These are phyloP conservation scores for Aegithalos caudatus DNA, from an alignment of 2,113 vertebrate genomes.

Conservation along the genomic window DNA sequence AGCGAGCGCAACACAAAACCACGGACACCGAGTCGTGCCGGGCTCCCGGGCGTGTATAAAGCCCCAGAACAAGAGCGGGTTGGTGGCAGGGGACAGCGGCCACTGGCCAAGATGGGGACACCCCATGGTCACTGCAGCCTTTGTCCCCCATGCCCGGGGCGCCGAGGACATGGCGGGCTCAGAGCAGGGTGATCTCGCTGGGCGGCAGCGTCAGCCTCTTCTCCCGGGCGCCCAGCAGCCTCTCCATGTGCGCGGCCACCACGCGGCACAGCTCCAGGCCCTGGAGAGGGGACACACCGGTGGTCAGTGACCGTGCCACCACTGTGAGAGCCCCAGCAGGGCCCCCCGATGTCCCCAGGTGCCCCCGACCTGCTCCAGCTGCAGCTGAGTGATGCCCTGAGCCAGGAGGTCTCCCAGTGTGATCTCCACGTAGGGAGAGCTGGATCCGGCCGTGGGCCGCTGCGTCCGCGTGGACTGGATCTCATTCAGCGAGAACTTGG, in stretches of 20 bases:
- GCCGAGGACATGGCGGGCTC: neutral
- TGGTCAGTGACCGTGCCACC: rapidly evolving
- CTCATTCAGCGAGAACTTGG: conserved; percentile 88
- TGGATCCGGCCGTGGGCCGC: conserved; percentile 84
- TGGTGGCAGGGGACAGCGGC: neutral
- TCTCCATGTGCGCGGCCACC: conserved; percentile 91
- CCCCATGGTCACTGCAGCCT: neutral
- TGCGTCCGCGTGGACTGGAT: conserved; percentile 92
- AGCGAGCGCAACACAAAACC: neutral
- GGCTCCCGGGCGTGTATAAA: neutral
- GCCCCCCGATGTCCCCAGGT: rapidly evolving
- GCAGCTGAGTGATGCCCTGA: conserved; percentile 88
- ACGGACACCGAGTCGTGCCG: neutral
- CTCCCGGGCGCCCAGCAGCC: conserved; percentile 85
- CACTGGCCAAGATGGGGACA: neutral
- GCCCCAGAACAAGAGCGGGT: neutral
- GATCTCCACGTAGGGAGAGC: conserved; percentile 93
- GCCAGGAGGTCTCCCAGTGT: conserved; percentile 84
- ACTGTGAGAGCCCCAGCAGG: rapidly evolving
- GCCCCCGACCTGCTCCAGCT: conserved; percentile 87
- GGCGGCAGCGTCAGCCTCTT: conserved; percentile 92
- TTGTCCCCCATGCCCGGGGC: neutral
- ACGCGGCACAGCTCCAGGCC: conserved; percentile 92
- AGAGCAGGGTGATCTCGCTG: conserved; percentile 95
- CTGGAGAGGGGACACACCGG: conserved; percentile 38